Evolutionary conservation across 1,140 invertebrate genomes (phyloP).

Genomic region (Drosophila mauritiana): DNA sequence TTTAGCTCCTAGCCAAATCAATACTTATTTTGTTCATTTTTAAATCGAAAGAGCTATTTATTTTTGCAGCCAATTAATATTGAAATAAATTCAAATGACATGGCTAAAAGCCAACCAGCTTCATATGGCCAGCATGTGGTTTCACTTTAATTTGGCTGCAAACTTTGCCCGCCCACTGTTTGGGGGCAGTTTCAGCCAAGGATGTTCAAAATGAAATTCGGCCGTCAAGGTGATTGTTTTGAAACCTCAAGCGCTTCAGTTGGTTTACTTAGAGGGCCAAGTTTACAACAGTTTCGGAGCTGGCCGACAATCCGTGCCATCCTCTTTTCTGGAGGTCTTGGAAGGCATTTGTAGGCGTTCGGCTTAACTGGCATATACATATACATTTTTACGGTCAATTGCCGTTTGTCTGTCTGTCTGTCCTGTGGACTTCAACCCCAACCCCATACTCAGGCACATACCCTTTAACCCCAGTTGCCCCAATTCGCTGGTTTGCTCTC

Average conservation of each 20-base stretch:
- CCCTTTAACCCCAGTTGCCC: conserved; percentile 3
- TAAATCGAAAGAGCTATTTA: no score
- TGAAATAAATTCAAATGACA: no score
- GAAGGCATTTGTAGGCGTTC: conserved; percentile 44
- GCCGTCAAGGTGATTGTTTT: conserved; percentile 78
- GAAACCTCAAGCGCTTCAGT: conserved; percentile 75
- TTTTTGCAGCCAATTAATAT: no score
- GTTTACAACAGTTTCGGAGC: conserved; percentile 45
- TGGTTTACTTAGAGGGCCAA: conserved; percentile 60
- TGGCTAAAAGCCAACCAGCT: no score
- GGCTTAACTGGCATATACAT: conserved; percentile 68
- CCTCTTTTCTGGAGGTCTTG: conserved; percentile 3
- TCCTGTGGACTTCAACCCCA: conserved; percentile 6
- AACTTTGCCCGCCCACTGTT: conserved; percentile 46
- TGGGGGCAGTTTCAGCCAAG: conserved; percentile 17
- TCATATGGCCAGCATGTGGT: no score
- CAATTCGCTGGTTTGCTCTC: conserved; percentile 32
- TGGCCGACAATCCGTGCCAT: background rate
- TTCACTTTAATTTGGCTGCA: background rate
- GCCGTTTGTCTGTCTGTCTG: conserved; percentile 78
- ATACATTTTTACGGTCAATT: conserved; percentile 81
- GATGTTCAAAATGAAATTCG: conserved; percentile 70
- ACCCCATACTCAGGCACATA: background rate
- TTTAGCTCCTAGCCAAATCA: no score
- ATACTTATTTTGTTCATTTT: no score